Evolutionary conservation across 2,113 vertebrate genomes (phyloP).

Genomic region (Pelecanoides urinatrix): DNA sequence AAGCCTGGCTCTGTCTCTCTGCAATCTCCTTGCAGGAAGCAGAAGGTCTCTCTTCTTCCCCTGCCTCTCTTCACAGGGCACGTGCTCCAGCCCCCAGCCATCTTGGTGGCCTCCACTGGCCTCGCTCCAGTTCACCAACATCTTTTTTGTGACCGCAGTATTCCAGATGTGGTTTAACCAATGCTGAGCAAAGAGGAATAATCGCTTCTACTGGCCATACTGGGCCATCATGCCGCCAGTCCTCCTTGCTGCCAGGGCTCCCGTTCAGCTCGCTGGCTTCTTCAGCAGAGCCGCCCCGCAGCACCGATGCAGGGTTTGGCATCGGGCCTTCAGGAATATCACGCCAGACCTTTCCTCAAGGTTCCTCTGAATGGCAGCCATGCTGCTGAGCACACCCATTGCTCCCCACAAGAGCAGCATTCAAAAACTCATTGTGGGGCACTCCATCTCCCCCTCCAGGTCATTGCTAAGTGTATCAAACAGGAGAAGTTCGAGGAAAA

Average conservation of each 20-base stretch:
- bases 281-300: not conserved
- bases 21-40: not conserved
- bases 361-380: not conserved
- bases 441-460: not conserved
- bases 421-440: not conserved
- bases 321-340: not conserved
- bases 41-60: not conserved
- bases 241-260: not conserved
- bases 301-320: not conserved
- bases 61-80: not conserved
- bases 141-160: not conserved
- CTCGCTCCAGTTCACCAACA: not conserved
- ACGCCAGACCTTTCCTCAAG: not conserved
- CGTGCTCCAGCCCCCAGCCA: not conserved
- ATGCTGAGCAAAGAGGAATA: not conserved
- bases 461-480: not conserved
- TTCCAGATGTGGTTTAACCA: not conserved
- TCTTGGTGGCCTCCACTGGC: not conserved
- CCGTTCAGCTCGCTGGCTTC: not conserved
- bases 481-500: not conserved
- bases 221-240: not conserved
- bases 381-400: not conserved
- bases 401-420: not conserved
- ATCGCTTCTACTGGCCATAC: not conserved
- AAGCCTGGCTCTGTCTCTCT: not conserved